Evolutionary conservation across 1,140 invertebrate species (phyloP).

Genomic region (Lethocerus indicus): DNA sequence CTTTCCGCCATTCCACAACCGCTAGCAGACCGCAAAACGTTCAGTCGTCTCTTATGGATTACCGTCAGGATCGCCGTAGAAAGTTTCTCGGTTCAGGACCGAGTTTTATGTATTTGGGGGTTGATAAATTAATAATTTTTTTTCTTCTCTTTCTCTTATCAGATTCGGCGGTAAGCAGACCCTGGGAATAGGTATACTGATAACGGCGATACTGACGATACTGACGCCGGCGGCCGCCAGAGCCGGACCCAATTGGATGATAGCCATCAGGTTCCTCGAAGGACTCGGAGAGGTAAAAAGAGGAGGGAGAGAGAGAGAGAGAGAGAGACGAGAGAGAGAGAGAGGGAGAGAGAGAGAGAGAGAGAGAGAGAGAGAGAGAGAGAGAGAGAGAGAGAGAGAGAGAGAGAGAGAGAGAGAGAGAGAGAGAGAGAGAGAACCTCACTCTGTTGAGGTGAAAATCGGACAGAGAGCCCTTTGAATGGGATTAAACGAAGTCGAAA

Average conservation of each 20-base stretch:
- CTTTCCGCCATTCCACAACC: background rate
- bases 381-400: conserved; percentile 5
- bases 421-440: conserved; percentile 4
- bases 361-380: conserved; percentile 5
- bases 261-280: conserved; percentile 31
- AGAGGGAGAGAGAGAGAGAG: conserved; percentile 4
- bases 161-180: conserved; percentile 32
- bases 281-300: conserved; percentile 35
- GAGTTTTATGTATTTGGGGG: background rate
- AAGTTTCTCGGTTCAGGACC: background rate
- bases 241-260: conserved; percentile 22
- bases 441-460: too few relatives aligned
- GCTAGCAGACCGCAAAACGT: background rate
- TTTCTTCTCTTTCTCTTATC: background rate
- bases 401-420: conserved; percentile 5
- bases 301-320: conserved; percentile 4
- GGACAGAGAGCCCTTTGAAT: too few relatives aligned
- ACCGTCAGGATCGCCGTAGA: too few relatives aligned
- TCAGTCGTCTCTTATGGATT: too few relatives aligned
- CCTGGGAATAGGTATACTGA: conserved; percentile 30
- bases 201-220: conserved; percentile 29
- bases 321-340: conserved; percentile 4
- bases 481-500: too few relatives aligned
- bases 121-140: background rate
- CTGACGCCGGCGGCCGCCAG: conserved; percentile 23